Conservation (phyloP, 1,140 invertebrate species). For the Drosophila suzukii region DNA sequence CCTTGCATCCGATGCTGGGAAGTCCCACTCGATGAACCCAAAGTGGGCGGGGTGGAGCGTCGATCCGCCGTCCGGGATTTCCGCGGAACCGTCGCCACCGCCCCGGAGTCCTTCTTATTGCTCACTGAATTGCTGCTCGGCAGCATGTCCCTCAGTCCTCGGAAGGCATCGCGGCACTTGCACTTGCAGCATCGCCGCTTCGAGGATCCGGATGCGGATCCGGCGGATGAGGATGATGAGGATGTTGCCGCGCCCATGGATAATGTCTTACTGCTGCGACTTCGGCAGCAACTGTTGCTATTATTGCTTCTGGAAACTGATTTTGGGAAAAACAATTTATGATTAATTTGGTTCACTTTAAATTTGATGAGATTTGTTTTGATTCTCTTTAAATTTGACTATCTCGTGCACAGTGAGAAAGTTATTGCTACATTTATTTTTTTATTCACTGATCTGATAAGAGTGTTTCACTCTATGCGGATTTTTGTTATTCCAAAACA, state of each 20-base stretch:
- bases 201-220: slow-evolving; percentile 8
- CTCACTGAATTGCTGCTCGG: slow-evolving; percentile 36
- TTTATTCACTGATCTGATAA: neutral
- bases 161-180: slow-evolving; percentile 67
- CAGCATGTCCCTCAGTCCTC: slow-evolving; percentile 58
- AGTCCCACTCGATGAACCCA: slow-evolving; percentile 16
- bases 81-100: slow-evolving; percentile 23
- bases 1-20: slow-evolving; percentile 14
- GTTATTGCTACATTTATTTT: too few relatives aligned
- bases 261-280: slow-evolving; percentile 61
- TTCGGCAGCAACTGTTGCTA: slow-evolving; percentile 73
- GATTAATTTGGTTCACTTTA: slow-evolving; percentile 41
- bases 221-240: neutral
- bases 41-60: slow-evolving; percentile 56
- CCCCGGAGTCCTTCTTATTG: slow-evolving; percentile 39
- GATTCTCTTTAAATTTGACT: slow-evolving; percentile 12
- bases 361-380: slow-evolving; percentile 13
- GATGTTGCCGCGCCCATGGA: slow-evolving; percentile 41
- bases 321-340: slow-evolving; percentile 15
- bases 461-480: neutral
- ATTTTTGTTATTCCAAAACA: neutral
- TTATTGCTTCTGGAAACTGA: slow-evolving; percentile 36
- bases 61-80: slow-evolving; percentile 52
- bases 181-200: slow-evolving; percentile 75
- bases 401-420: slow-evolving; percentile 6